phyloP scores from a whole-genome alignment of 2,797 vertebrate species.

The Chanos chanos region DNA sequence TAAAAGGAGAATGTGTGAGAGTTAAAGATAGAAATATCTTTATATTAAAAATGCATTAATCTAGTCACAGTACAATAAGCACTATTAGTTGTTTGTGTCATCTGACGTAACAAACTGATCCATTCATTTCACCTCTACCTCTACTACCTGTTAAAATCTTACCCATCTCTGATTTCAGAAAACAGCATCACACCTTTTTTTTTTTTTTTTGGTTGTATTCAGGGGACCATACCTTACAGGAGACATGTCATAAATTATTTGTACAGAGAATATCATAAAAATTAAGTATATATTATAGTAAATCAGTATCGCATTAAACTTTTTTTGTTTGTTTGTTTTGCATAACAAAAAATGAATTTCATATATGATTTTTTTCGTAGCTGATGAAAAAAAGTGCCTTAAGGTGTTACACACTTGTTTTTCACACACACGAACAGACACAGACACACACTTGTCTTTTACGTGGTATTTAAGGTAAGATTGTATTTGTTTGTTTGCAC shows the following conservation, averaged over 20 bases:
- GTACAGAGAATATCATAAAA: conserved; percentile 31
- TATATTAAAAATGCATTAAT: background rate
- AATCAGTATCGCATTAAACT: background rate
- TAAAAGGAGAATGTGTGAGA: too few relatives aligned
- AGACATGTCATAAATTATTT: conserved; percentile 37
- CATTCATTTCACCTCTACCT: conserved; percentile 37
- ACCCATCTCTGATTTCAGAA: conserved; percentile 4
- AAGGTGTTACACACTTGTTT: background rate
- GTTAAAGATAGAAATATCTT: too few relatives aligned
- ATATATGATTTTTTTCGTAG: too few relatives aligned
- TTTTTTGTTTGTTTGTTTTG: too few relatives aligned
- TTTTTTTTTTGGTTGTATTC: conserved; percentile 9
- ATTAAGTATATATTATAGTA: conserved; percentile 29
- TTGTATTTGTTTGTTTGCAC: background rate
- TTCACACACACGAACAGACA: too few relatives aligned
- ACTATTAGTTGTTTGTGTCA: background rate
- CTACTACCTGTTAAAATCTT: background rate
- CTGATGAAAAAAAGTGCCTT: too few relatives aligned
- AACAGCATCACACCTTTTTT: background rate
- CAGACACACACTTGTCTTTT: too few relatives aligned
- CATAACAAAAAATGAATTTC: background rate
- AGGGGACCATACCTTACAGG: conserved; percentile 21
- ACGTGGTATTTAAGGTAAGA: too few relatives aligned
- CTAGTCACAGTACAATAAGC: background rate
- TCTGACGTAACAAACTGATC: too few relatives aligned